Base-by-base conservation (phyloP, 2,113 vertebrate genomes). In the Polyodon spathula region DNA sequence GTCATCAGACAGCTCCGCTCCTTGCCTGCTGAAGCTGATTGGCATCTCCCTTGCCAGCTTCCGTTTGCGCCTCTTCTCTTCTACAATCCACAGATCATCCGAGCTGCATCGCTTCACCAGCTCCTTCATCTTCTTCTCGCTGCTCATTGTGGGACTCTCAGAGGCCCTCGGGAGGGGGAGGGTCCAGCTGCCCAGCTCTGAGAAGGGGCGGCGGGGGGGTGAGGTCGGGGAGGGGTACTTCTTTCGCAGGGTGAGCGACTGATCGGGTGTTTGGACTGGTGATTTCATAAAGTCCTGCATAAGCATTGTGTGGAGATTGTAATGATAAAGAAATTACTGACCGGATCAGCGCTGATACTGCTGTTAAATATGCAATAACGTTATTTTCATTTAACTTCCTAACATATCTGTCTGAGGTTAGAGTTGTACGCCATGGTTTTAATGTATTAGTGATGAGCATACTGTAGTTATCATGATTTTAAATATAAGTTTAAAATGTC, bases 1-100 rank as follows among this genome's bases (percentile, higher is more conserved):
- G 43, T 83, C 81, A 62, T 75, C 65, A 40, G 64, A 67, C 16
- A 63, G 68, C 11, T 59, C 72, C 4, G 37, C 63, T 54, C 61
- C 17, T 2, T 80, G 73, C 37, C 68, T 78, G 60, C 76, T 73
- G 63, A 81, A 67, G 73, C 78, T 70, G 62, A 69, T 68, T 71
- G 78, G 63, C 42, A 64, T 58, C 8, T 53, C 74, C 63, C 81
- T 77, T 65, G 77, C 76, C 73, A 86, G 60, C 71, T 78, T 88
- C 73, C 73, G 74, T 68, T 85, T 84, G 48, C 75, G 82, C 14
- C 60, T 85, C 77, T 82, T 91, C 66, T 68, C 76, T 63, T 93
- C 86, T 72, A 81, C 77, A 7, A 93, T 81, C 91, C 91, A 91
- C 59, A 91, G 68, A 70, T 93, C 90, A 66, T 94, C 92, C 38